These are phyloP conservation scores for Dolichallabes microphthalmus DNA, from an alignment of 2,113 vertebrate genomes.

Conservation along the genomic window DNA sequence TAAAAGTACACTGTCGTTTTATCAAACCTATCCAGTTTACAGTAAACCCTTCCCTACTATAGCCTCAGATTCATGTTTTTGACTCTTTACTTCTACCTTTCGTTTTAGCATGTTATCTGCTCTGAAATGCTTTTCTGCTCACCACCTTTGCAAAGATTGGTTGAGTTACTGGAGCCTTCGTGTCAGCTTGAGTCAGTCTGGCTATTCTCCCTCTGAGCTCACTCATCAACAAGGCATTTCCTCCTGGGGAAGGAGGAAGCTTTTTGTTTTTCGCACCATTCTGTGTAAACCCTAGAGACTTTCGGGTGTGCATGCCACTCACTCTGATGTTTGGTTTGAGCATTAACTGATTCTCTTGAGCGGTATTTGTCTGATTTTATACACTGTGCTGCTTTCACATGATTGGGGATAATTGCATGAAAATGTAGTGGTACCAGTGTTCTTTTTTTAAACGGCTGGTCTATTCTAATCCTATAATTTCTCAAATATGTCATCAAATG, in stretches of 20 bases:
- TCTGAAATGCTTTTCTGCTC: not conserved
- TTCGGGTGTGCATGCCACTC: not conserved
- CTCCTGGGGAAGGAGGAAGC: not conserved
- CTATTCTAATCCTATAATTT: slow-evolving; percentile 17
- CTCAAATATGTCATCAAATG: not conserved
- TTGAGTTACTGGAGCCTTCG: not conserved
- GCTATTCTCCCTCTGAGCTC: not conserved
- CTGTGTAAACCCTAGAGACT: not conserved
- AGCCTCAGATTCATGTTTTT: not conserved
- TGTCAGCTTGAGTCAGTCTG: not conserved
- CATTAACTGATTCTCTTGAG: too few species aligned
- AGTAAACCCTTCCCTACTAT: not conserved
- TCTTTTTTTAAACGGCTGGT: not conserved
- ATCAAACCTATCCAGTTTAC: not conserved
- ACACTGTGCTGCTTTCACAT: not conserved
- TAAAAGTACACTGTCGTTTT: not conserved
- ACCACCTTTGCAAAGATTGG: not conserved
- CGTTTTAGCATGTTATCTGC: not conserved
- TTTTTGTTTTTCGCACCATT: not conserved
- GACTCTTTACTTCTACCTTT: not conserved
- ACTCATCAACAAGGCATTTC: not conserved
- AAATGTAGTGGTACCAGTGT: not conserved
- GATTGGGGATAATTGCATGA: not conserved
- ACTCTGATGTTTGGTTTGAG: not conserved
- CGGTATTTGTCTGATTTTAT: not conserved